A percentile compares a stretch with the other conserved stretches of the same genome.
These are phyloP conservation scores for Centropristis striata DNA, from an alignment of 2,113 vertebrate species.

Conservation along the genomic window DNA sequence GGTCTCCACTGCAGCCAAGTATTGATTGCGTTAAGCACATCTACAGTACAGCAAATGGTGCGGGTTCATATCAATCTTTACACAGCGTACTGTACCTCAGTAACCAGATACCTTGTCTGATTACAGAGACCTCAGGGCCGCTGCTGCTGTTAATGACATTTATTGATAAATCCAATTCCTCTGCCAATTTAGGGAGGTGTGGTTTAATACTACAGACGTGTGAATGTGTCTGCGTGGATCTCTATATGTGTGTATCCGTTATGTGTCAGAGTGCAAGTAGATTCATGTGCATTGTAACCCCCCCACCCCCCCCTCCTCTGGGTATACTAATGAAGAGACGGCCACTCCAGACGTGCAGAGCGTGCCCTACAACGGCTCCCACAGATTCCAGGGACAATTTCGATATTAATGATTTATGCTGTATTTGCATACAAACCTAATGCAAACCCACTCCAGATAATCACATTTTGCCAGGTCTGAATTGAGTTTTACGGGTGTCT, in stretches of 20 bases:
- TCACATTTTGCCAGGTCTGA: constrained; percentile 83
- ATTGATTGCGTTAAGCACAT: constrained; percentile 85
- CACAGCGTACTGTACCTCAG: constrained; percentile 72
- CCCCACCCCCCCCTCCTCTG: constrained; percentile 38
- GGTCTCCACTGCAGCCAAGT: constrained; percentile 79
- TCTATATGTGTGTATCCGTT: constrained; percentile 54
- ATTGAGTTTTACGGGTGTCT: constrained; percentile 81
- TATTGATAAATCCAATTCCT: constrained; percentile 76
- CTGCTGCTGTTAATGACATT: constrained; percentile 72
- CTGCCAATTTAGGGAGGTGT: constrained; percentile 63
- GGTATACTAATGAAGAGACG: constrained; percentile 78
- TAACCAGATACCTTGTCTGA: constrained; percentile 78
- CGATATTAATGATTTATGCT: constrained; percentile 86
- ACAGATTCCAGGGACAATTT: constrained; percentile 81
- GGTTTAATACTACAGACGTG: constrained; percentile 57
- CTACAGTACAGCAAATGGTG: constrained; percentile 77
- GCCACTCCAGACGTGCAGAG: constrained; percentile 66
- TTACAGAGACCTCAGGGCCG: constrained; percentile 69
- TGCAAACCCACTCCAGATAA: constrained; percentile 87
- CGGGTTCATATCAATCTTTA: constrained; percentile 81
- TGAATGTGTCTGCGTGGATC: constrained; percentile 22
- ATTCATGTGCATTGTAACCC: constrained; percentile 53
- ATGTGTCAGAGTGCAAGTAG: constrained; percentile 63
- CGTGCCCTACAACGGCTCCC: constrained; percentile 67
- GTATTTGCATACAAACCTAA: constrained; percentile 88